Conservation (phyloP, 2,888 invertebrate species). For the Pherbina coryleti region DNA sequence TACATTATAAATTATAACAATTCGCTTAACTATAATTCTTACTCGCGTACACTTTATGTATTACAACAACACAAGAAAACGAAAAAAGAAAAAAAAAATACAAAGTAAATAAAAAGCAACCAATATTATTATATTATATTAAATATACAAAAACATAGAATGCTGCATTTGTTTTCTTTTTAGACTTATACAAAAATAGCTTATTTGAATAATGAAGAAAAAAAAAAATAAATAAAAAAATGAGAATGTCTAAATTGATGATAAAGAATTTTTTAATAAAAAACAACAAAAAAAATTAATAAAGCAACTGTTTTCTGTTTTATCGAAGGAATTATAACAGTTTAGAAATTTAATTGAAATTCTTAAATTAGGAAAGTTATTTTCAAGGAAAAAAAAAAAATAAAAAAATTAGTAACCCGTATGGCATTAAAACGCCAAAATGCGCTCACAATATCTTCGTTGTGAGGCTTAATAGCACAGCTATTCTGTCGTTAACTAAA, state of each 20-base stretch:
- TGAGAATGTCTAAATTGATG: not conserved
- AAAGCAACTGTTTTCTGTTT: too few relatives aligned
- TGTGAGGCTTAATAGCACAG: too few relatives aligned
- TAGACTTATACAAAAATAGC: constrained; percentile 16
- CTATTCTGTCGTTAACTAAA: too few relatives aligned
- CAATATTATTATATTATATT: not conserved
- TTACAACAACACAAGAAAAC: constrained; percentile 12
- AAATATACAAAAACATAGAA: constrained; percentile 11
- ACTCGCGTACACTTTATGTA: constrained; percentile 24
- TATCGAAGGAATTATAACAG: too few relatives aligned
- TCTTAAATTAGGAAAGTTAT: too few relatives aligned
- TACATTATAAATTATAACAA: constrained; percentile 14
- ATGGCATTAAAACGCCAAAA: too few relatives aligned
- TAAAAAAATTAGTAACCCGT: too few relatives aligned
- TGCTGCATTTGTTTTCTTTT: constrained; percentile 26
- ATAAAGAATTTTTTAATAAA: constrained; percentile 32
- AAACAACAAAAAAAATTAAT: not conserved
- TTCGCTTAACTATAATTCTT: constrained; percentile 31
- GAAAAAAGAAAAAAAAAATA: not conserved
- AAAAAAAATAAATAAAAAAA: too few relatives aligned
- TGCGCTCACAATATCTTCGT: too few relatives aligned
- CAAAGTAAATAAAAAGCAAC: too few relatives aligned
- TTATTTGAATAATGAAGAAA: constrained; percentile 14
- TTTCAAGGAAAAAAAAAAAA: too few relatives aligned
- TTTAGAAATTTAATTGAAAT: not conserved